A percentile compares a stretch with the other conserved stretches of the same genome.
Conservation (phyloP, 2,888 invertebrate species). For the Lepidochitona cinerea region DNA sequence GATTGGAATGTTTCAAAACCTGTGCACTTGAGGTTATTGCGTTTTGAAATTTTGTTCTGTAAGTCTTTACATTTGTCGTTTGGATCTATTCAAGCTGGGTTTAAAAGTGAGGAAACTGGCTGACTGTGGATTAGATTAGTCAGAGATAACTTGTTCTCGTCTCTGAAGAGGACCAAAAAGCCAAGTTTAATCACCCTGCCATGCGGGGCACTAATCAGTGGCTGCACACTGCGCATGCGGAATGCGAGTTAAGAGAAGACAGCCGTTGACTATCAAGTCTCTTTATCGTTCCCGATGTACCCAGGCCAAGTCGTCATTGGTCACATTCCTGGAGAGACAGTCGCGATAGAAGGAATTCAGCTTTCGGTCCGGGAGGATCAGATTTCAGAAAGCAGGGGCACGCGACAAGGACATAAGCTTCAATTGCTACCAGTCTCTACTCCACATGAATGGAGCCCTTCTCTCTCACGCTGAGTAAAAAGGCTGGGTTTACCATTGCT, state of each 20-base stretch:
- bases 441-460: too few relatives aligned
- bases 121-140: neutral
- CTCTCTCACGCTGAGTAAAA: too few relatives aligned
- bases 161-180: neutral
- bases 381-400: neutral
- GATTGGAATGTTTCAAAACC: too few relatives aligned
- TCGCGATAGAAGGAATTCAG: neutral
- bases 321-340: neutral
- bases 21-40: too few relatives aligned
- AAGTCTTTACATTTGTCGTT: neutral
- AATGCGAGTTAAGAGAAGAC: neutral
- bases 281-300: neutral
- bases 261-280: neutral
- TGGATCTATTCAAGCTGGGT: neutral
- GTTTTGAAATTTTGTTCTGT: too few relatives aligned
- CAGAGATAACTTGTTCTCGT: neutral
- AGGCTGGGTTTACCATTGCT: too few relatives aligned
- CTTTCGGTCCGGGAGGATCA: neutral
- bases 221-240: neutral
- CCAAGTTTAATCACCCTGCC: neutral
- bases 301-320: neutral
- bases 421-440: neutral
- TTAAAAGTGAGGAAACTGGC: neutral
- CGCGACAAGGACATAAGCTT: neutral
- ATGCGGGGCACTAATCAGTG: neutral